Evolutionary conservation across 2,888 invertebrate species (phyloP), one percentile per base, ranked within the genome.

Genomic region (Drosophila meridionalis): DNA sequence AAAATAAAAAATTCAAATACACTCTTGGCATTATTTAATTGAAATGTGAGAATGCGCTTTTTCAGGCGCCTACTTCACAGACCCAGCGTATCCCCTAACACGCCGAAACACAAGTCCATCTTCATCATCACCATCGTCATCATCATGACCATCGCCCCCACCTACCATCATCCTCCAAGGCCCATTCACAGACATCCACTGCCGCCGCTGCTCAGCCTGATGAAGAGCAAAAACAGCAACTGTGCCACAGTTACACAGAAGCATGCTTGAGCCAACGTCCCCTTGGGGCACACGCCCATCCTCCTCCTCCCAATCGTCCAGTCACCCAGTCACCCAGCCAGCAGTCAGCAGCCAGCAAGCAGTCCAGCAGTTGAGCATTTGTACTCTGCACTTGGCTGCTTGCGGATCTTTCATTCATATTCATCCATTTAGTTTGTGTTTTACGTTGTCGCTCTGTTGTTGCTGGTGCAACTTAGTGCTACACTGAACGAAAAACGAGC

Each of bases 41-140:
- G 83, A 87, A 87, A 87, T 87, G 79, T 83, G 87, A 82, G 87
- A 87, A 87, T 87, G 87, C 84, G 86, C 87, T 87, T 87, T 87
- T 87, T 56, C 73, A 82, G 86, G 77, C 65, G 59, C 48, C 83
- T 64, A 72, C 78, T 78, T 83, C 66, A 69, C 58, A 63, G 50
- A 28, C 50, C 43, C 42, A 63, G 50, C 48, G 61, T 57, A 74
- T 62, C 57, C 38, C 38, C 12, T 55, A 38, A 43, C 32, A 30
- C 28, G 32, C 26, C 30, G 52, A 62, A 47, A 5, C 43, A 20
- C 26, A 34, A 50, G n/a, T 36, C 38, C 45, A 36, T 47, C 14
- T 11, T 34, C 50, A 52, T 34, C 20, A n/a, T 30, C 28, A 12
- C 3, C 8, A 2, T 9, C 45, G 14, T 26, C 34, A 14, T 47